phyloP scores from a whole-genome alignment of 2,888 invertebrate genomes.

The Halocaridina rubra region DNA sequence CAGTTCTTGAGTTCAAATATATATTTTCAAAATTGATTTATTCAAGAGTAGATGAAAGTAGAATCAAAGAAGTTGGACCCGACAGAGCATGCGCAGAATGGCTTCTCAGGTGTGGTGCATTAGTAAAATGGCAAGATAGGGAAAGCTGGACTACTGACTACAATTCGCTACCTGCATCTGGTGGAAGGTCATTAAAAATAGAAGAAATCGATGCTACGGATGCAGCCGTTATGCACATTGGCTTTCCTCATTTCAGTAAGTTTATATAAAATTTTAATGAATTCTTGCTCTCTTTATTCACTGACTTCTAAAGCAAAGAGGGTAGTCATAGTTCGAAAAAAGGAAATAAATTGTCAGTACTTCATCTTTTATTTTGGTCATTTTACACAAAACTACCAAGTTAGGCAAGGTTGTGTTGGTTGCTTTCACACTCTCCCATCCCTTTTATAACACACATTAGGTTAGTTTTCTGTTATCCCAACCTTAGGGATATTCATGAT shows the following conservation, averaged over 20 bases:
- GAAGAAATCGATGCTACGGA: constrained; percentile 84
- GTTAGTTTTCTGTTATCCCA: no score
- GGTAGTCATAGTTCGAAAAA: no score
- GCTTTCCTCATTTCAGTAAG: constrained; percentile 80
- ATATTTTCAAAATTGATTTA: neutral
- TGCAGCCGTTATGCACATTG: constrained; percentile 84
- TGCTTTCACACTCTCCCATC: constrained; percentile 63
- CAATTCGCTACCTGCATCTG: constrained; percentile 77
- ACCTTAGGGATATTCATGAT: no score
- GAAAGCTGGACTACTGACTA: constrained; percentile 77
- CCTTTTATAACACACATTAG: neutral
- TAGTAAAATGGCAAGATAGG: constrained; percentile 77
- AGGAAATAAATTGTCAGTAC: neutral
- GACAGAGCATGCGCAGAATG: constrained; percentile 95
- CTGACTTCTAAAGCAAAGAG: no score
- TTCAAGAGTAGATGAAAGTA: constrained; percentile 60
- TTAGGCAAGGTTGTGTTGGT: constrained; percentile 65
- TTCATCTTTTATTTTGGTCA: neutral
- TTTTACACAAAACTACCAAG: neutral
- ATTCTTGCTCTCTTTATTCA: no score
- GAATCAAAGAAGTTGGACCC: constrained; percentile 77
- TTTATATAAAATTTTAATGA: no score
- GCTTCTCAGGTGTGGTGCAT: constrained; percentile 90
- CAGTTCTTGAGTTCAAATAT: no score
- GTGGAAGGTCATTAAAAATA: constrained; percentile 71